Evolutionary conservation across 2,888 invertebrate species (phyloP), one percentile per base, ranked within the genome.

Genomic region (Strigamia crassipes): DNA sequence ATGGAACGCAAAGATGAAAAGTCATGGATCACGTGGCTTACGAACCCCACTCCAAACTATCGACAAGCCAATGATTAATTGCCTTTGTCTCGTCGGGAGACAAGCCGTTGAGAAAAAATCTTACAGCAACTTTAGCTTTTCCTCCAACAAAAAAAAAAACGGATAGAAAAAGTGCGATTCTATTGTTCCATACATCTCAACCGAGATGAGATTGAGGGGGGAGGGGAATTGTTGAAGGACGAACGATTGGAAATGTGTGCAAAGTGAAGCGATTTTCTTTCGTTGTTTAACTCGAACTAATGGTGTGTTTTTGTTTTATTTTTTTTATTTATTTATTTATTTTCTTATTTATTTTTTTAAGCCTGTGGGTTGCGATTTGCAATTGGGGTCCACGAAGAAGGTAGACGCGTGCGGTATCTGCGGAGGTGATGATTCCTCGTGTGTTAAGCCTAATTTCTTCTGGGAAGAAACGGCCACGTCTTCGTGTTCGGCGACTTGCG

Each of bases 401-500:
- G 86, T 89, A 66, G 91, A 91, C 85, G 87, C 88, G 18, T 91
- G 91, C 85, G 91, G 91, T 0, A 88, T 90, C 34, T 91, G 91
- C 85, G 88, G 88, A 8, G 88, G 90, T 1, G 88, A 90, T 83
- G 89, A 90, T 12, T 86, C 87, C 42, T 93, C 94, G 79, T 97
- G 97, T 88, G 92, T 92, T 6, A 91, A 93, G 85, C 93, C 94
- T 56, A 90, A 94, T 84, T 96, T 95, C 90, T 93, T 93, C 87
- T 98, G 97, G 97, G 92, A 93, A 85, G 92, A 95, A 84, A 87
- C 87, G 0, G 86, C 86, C 21, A 87, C 94, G 85, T 95, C 96
- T 1, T 90, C 94, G 82, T 98, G 98, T 87, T 96, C 96, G 8
- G 94, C 93, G 83, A 94, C 95, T 81, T 98, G 98, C 88, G 97